Base-by-base conservation (phyloP, 2,888 invertebrate species). In the Eustalomyia histrio region DNA sequence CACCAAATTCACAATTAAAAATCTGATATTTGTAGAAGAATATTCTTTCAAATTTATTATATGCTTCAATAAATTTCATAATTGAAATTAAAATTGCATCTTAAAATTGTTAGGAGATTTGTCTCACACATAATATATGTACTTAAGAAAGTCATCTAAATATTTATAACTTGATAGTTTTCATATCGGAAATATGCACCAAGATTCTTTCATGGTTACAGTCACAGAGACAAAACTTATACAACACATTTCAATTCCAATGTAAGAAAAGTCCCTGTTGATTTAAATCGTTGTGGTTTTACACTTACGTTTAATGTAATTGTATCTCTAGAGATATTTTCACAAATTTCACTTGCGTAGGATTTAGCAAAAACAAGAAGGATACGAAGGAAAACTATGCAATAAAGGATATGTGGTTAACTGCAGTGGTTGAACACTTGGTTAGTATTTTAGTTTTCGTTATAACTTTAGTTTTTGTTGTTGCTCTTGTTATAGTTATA, bases 401-500 rank as follows among this genome's bases (percentile, higher is more conserved):
- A 72, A 60, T 78, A 73, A 78, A 63, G 61, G 72, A 72, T 61
- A 39, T 61, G 61, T 57, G 65, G 72, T 55, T 72, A 16, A 61
- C 50, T 61, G 55, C 72, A 72, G 58, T 39, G 60, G 47, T 72
- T 72, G 65, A 60, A 67, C 65, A 67, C 60, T 72, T 61, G 65
- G 55, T 21, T 61, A 65, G 47, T 47, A 69, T 47, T 35, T 60
- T 21, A 33, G 39, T 18, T 71, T 71, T 33, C n/a, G 57, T 29
- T 24, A 16, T 16, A n/a, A 57, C 29, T 29, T 29, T 14, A 47
- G 43, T 47, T 39, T 29, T 47, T n/a, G 10, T 35, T 35, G 35
- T 39, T 39, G 39, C n/a, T 39, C 7, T 47, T n/a, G 10, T 35
- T 35, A 8, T 39, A 12, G 39, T 39, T 39, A 12, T 39, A 12